Conservation (phyloP, 2,888 invertebrate genomes). For the Lasioglossum lativentre region DNA sequence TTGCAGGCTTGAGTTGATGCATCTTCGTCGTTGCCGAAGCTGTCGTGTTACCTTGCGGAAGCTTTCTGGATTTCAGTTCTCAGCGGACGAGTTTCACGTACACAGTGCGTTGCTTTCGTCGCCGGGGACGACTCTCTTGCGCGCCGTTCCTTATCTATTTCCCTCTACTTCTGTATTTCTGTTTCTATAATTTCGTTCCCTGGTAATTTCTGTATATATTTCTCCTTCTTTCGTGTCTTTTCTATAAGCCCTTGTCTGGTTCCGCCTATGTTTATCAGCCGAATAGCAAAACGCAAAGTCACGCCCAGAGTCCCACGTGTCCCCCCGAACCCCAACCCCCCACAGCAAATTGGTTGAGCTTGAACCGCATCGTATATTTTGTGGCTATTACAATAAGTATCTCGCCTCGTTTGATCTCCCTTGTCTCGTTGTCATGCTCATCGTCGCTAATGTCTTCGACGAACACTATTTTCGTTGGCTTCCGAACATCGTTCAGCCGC, state of each 20-base stretch:
- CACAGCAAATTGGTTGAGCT: constrained; percentile 62
- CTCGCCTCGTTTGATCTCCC: constrained; percentile 61
- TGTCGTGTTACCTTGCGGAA: constrained; percentile 72
- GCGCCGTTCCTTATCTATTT: constrained; percentile 46
- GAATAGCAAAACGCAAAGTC: constrained; percentile 59
- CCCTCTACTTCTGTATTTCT: constrained; percentile 13
- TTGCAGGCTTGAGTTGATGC: constrained; percentile 72
- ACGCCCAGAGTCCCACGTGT: constrained; percentile 35
- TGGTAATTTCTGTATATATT: constrained; percentile 34
- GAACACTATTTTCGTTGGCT: constrained; percentile 55
- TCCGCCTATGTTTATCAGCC: constrained; percentile 53
- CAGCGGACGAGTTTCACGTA: constrained; percentile 43
- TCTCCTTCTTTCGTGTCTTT: constrained; percentile 25
- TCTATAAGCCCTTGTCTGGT: constrained; percentile 32
- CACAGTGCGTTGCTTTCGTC: constrained; percentile 71
- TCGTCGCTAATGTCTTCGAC: constrained; percentile 60
- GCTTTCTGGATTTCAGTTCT: constrained; percentile 71
- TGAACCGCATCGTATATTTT: constrained; percentile 54
- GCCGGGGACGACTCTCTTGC: constrained; percentile 65
- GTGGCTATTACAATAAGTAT: constrained; percentile 51
- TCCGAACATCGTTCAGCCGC: constrained; percentile 35
- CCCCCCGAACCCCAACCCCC: not conserved
- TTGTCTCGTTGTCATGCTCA: constrained; percentile 62
- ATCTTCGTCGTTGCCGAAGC: constrained; percentile 73
- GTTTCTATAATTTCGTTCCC: constrained; percentile 22